A percentile compares a stretch with the other conserved stretches of the same genome.
Evolutionary conservation across 2,888 invertebrate species (phyloP).

Genomic region (Steinernema carpocapsae): DNA sequence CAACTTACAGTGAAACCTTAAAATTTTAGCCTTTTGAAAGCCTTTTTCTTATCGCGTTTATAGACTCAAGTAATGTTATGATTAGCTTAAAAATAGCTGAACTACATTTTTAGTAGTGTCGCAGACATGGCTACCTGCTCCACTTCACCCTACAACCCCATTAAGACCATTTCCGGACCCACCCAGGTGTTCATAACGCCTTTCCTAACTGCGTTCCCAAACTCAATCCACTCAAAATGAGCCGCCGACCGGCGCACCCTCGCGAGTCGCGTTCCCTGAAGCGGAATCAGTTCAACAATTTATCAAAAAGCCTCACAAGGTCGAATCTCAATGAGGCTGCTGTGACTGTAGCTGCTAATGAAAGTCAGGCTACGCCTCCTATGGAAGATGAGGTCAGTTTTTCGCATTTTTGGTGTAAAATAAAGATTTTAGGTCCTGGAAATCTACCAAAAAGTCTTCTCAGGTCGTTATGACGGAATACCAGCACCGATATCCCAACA

Average conservation of each 20-base stretch:
- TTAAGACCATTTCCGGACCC: not conserved
- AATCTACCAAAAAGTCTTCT: constrained; percentile 82
- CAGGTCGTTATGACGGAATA: constrained; percentile 83
- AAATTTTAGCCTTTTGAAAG: too few species aligned
- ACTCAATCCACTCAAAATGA: not conserved
- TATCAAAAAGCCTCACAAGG: not conserved
- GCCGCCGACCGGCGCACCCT: not conserved
- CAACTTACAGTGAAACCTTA: too few species aligned
- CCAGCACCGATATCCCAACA: constrained; percentile 97
- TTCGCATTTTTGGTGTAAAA: not conserved
- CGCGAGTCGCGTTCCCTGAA: constrained; percentile 4
- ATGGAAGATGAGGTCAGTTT: not conserved
- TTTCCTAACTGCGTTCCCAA: not conserved
- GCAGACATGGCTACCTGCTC: too few species aligned
- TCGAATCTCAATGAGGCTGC: not conserved
- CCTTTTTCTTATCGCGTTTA: too few species aligned
- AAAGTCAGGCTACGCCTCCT: not conserved
- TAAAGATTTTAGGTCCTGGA: constrained; percentile 42
- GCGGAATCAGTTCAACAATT: not conserved
- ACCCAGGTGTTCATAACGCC: not conserved
- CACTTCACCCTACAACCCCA: too few species aligned
- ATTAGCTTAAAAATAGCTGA: too few species aligned
- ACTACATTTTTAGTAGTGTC: too few species aligned
- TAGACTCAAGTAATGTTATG: too few species aligned
- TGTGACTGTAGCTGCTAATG: not conserved